phyloP scores from a whole-genome alignment of 1,140 invertebrate species.

The Drosophila chauvacae region DNA sequence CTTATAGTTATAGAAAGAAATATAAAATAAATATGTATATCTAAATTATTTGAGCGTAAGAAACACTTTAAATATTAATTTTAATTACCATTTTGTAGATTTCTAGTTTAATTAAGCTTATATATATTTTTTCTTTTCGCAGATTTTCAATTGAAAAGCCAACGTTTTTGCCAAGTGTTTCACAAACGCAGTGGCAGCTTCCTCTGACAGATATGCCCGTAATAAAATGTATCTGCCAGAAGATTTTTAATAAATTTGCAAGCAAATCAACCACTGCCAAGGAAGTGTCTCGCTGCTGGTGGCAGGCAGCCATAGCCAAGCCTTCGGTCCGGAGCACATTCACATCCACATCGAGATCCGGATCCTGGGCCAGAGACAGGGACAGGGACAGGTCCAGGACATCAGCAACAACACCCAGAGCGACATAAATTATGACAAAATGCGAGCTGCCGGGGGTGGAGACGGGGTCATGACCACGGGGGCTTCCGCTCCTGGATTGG shows the following conservation, averaged over 20 bases:
- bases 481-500: slow-evolving; percentile 30
- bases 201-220: slow-evolving; percentile 68
- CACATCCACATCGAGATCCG: slow-evolving; percentile 5
- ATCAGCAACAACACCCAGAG: slow-evolving; percentile 78
- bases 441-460: slow-evolving; percentile 56
- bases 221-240: slow-evolving; percentile 78
- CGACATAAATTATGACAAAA: slow-evolving; percentile 83
- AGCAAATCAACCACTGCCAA: slow-evolving; percentile 74
- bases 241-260: slow-evolving; percentile 83
- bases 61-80: no score
- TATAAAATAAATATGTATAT: no score
- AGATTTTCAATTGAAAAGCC: no score
- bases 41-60: no score
- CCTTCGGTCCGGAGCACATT: slow-evolving; percentile 7
- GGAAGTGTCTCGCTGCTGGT: slow-evolving; percentile 58
- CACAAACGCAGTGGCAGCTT: slow-evolving; percentile 10
- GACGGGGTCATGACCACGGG: slow-evolving; percentile 47
- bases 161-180: slow-evolving; percentile 6
- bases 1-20: no score
- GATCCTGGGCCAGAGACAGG: slow-evolving; percentile 4
- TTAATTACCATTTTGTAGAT: neutral
- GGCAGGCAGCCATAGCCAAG: neutral
- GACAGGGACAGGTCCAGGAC: slow-evolving; percentile 28
- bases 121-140: neutral
- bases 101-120: neutral